Conservation (phyloP, 2,113 vertebrate genomes). For the Rhegmatorhina hoffmannsi region DNA sequence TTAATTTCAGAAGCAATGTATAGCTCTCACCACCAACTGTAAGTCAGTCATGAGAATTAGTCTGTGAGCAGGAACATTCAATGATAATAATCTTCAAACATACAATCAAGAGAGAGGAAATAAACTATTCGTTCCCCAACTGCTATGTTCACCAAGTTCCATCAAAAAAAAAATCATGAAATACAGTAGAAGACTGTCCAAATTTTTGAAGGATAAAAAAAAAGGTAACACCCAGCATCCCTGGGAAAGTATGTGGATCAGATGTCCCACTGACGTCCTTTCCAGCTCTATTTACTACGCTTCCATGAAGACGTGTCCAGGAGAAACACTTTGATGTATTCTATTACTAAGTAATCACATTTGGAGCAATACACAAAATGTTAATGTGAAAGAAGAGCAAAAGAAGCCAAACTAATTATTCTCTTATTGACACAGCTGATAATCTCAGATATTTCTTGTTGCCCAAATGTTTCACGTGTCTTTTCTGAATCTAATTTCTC, state of each 20-base stretch:
- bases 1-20: background rate
- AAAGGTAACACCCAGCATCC: background rate
- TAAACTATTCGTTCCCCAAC: background rate
- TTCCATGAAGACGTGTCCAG: background rate
- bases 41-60: background rate
- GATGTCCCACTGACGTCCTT: background rate
- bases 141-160: background rate
- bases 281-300: background rate
- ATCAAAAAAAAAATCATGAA: background rate
- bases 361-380: background rate
- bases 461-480: background rate
- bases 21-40: background rate
- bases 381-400: background rate
- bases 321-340: background rate
- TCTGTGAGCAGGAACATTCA: background rate
- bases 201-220: background rate
- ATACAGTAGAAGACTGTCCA: background rate
- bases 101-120: background rate
- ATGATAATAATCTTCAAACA: background rate
- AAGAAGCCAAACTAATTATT: background rate
- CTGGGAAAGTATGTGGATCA: background rate
- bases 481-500: background rate
- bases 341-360: background rate
- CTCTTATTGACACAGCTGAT: background rate
- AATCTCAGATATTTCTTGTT: background rate